Evolutionary conservation across 1,140 invertebrate species (phyloP).

Genomic region (Cydia amplana): DNA sequence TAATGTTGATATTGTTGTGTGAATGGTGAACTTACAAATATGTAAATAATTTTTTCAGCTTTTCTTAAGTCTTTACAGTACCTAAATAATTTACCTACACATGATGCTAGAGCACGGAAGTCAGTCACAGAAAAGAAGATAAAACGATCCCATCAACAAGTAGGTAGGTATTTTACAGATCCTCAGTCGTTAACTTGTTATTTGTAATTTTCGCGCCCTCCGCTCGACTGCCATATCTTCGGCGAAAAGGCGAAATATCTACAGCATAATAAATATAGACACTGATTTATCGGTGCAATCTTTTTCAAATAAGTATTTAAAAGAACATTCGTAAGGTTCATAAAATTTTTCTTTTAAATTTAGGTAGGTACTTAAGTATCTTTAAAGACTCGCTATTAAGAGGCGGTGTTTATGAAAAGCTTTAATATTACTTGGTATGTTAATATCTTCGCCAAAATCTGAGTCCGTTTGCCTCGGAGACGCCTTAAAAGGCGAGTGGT

Average conservation of each 20-base stretch:
- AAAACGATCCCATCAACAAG: slow-evolving; percentile 8
- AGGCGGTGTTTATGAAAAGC: slow-evolving; percentile 11
- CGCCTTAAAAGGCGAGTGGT: slow-evolving; percentile 46
- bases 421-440: slow-evolving; percentile 13
- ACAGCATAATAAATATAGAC: slow-evolving; percentile 7
- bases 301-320: neutral
- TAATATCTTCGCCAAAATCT: slow-evolving; percentile 31
- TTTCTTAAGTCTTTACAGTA: neutral
- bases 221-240: neutral
- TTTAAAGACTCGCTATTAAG: neutral
- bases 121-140: neutral
- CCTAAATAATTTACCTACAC: neutral
- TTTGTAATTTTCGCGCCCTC: neutral
- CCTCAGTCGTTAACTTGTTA: neutral
- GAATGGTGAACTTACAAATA: slow-evolving; percentile 42
- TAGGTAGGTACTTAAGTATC: too few relatives aligned
- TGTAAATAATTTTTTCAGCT: neutral
- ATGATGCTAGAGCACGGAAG: neutral
- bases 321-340: slow-evolving; percentile 5
- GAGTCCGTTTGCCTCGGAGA: slow-evolving; percentile 35
- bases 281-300: neutral
- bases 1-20: slow-evolving; percentile 62
- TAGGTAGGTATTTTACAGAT: slow-evolving; percentile 8
- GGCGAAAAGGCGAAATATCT: too few relatives aligned
- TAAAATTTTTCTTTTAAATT: neutral